Percentiles rank a stretch among this genome's conserved stretches.
These are phyloP conservation scores for Phoenicopterus ruber DNA, from an alignment of 2,113 vertebrate genomes.

Conservation along the genomic window DNA sequence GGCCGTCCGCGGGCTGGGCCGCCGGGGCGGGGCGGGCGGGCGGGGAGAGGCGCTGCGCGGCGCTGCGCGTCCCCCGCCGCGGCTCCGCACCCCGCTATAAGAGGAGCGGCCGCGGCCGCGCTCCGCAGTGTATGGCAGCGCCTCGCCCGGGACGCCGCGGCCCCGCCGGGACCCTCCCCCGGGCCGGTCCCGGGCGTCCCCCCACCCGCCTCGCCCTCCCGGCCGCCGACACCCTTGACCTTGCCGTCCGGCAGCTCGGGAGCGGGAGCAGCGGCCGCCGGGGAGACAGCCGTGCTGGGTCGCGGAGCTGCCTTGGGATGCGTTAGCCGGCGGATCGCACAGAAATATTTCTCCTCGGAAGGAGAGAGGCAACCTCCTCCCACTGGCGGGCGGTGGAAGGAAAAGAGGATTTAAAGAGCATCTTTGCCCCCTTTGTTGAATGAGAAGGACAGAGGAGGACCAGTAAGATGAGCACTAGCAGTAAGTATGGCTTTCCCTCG, in stretches of 20 bases:
- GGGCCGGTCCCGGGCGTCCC: background rate
- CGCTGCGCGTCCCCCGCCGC: conserved; percentile 2
- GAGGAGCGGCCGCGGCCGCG: background rate
- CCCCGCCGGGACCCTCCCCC: background rate
- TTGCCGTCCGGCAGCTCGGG: background rate
- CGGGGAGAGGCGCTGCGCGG: background rate
- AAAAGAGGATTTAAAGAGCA: conserved; percentile 47
- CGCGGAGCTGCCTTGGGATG: conserved; percentile 4
- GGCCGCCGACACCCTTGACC: background rate
- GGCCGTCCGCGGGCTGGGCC: background rate
- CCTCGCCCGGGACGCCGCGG: background rate
- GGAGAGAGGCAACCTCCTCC: background rate
- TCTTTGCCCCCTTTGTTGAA: conserved; percentile 60
- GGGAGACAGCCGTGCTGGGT: background rate
- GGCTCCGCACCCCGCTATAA: conserved; percentile 45
- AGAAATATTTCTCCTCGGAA: background rate
- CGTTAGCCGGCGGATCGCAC: background rate
- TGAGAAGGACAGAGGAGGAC: conserved; percentile 65
- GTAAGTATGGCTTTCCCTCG: conserved; percentile 71
- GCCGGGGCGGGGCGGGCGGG: background rate
- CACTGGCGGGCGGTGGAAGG: background rate
- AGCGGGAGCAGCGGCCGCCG: background rate
- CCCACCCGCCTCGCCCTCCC: background rate
- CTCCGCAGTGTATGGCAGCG: conserved; percentile 3
- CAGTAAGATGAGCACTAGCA: conserved; percentile 78